These are phyloP conservation scores for Patella ulyssiponensis DNA, from an alignment of 2,888 invertebrate species.

Conservation along the genomic window DNA sequence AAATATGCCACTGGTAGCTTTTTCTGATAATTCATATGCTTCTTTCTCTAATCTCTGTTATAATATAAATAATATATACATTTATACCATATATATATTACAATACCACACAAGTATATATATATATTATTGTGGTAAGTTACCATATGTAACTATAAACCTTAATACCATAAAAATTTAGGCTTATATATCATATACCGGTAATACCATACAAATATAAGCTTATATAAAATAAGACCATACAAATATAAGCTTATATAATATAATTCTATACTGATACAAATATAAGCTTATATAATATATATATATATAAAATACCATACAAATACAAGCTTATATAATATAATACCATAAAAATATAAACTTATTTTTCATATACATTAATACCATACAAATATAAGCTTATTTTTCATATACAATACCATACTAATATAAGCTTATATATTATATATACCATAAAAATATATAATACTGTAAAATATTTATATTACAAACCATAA, in stretches of 20 bases:
- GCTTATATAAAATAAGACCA: neutral
- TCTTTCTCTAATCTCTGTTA: slow-evolving; percentile 64
- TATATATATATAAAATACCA: no score
- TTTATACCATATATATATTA: neutral
- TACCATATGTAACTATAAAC: slow-evolving; percentile 14
- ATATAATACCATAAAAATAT: no score
- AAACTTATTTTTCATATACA: no score
- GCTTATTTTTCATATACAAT: no score
- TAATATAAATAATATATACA: neutral
- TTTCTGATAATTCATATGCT: slow-evolving; percentile 58
- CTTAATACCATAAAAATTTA: neutral
- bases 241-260: neutral
- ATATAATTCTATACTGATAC: no score
- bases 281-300: no score
- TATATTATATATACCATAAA: neutral
- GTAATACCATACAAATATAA: neutral
- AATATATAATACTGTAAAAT: no score
- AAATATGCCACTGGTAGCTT: slow-evolving; percentile 65
- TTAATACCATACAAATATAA: no score
- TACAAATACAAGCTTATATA: no score
- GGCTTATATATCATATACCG: neutral
- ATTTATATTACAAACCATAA: no score
- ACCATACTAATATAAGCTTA: neutral
- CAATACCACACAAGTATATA: neutral
- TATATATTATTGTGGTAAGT: neutral